Evolutionary conservation across 2,888 invertebrate species (phyloP).

Genomic region (Trisateles emortualis): DNA sequence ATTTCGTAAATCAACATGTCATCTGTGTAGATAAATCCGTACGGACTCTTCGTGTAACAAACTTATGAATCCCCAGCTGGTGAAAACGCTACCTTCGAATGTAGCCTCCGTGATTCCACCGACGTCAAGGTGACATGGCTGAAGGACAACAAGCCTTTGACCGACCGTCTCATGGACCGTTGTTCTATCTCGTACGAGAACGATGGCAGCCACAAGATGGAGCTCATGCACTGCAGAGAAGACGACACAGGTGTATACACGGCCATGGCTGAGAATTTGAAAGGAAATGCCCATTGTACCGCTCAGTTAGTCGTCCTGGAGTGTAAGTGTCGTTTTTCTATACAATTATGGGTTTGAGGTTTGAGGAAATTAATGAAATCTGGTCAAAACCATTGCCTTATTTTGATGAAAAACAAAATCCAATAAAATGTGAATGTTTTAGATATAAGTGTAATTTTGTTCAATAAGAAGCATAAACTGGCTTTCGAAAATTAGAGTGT

Average conservation of each 20-base stretch:
- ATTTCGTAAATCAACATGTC: slow-evolving; percentile 2
- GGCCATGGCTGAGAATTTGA: slow-evolving; percentile 93
- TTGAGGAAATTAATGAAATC: slow-evolving; percentile 21
- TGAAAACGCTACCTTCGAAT: slow-evolving; percentile 93
- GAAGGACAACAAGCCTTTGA: slow-evolving; percentile 94
- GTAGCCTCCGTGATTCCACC: slow-evolving; percentile 88
- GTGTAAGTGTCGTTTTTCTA: slow-evolving; percentile 86
- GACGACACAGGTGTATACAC: slow-evolving; percentile 96
- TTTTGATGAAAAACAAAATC: not conserved
- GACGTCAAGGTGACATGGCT: slow-evolving; percentile 92
- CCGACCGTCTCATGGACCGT: slow-evolving; percentile 91
- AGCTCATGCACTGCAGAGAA: slow-evolving; percentile 91
- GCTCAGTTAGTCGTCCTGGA: slow-evolving; percentile 95
- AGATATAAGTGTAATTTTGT: no score
- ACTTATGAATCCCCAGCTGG: slow-evolving; percentile 89
- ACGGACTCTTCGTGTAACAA: slow-evolving; percentile 66
- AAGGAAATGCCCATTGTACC: slow-evolving; percentile 94
- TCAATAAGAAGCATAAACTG: no score
- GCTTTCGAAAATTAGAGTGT: no score
- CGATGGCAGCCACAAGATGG: slow-evolving; percentile 89
- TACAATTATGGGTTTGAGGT: slow-evolving; percentile 12
- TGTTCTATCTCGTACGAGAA: slow-evolving; percentile 88
- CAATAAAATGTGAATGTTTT: no score
- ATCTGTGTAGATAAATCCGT: slow-evolving; percentile 55
- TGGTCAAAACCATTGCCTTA: no score